Conservation (phyloP, 2,797 vertebrate species). For the Moxostoma hubbsi region DNA sequence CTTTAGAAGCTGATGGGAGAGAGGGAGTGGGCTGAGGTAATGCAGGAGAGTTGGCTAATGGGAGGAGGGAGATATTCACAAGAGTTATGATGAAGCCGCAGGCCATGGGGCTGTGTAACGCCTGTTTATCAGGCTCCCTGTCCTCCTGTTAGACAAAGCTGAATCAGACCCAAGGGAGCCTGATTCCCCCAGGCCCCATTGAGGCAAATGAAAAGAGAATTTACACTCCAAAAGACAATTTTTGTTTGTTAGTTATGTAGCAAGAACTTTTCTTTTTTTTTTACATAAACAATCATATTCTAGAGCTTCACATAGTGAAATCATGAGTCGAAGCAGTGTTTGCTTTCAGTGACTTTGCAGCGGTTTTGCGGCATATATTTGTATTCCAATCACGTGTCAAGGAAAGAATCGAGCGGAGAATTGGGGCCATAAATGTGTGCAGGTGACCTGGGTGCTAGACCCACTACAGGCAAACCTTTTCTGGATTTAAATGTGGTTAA, state of each 20-base stretch:
- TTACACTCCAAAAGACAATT: too few relatives aligned
- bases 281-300: conserved; percentile 14
- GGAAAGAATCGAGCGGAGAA: background rate
- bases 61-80: conserved; percentile 56
- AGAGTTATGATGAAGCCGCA: conserved; percentile 63
- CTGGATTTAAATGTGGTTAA: background rate
- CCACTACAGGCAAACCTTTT: background rate
- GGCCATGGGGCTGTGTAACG: conserved; percentile 47
- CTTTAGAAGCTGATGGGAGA: conserved; percentile 66
- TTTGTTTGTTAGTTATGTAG: conserved; percentile 46
- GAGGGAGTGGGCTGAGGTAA: conserved; percentile 63
- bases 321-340: conserved; percentile 16
- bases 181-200: conserved; percentile 15
- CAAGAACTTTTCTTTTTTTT: conserved; percentile 11
- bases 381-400: conserved; percentile 16
- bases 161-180: conserved; percentile 39
- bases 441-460: background rate
- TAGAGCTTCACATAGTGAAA: conserved; percentile 1
- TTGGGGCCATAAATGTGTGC: background rate
- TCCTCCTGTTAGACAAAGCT: conserved; percentile 33
- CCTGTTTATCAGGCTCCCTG: conserved; percentile 53
- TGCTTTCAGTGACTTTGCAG: conserved; percentile 22
- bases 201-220: background rate
- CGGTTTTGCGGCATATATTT: background rate
- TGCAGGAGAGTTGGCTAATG: conserved; percentile 59